Evolutionary conservation across 2,888 invertebrate species (phyloP), one percentile per base, ranked within the genome.

Genomic region (Lithophane ornitopus): DNA sequence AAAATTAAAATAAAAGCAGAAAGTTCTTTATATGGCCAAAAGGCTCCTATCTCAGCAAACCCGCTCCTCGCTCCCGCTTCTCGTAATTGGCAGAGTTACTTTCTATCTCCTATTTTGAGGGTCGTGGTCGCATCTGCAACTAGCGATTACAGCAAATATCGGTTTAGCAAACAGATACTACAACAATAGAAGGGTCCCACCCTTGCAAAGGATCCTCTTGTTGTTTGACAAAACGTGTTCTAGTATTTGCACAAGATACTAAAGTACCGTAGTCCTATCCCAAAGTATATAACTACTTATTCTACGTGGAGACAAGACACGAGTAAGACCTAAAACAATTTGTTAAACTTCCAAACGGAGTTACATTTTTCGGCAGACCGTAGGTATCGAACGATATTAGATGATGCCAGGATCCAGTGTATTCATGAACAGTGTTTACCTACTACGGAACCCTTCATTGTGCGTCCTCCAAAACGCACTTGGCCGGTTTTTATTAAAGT

Each of bases 91-190:
- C 6, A 28, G 22, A 22, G 16, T 80, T 1, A 26, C 7, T 9
- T 56, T 34, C 39, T 39, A n/a, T 49, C 22, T 65, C 28, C 54
- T 19, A 7, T 54, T 62, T 56, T 44, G 49, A 3, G 22, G 14
- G n/a, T 49, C 19, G 19, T 28, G 56, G 26, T 46, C 44, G 19
- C 72, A 78, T 63, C 58, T 78, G 46, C 9, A 34, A 16, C 26
- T 11, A 34, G 2, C 22, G 34, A 28, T 77, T 52, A 56, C 22
- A 0, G 9, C 34, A 67, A 62, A 78, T 46, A 72, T 72, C 28
- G 28, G 52, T 72, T 71, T 58, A 2, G 34, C 26, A 80, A 78
- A 83, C 39, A 61, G 2, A 28, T 70, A 56, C 22, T 70, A 34
- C 6, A 6, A 34, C 34, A 34, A 34, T 6, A 34, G 34, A 34